Base-by-base conservation (phyloP, 2,113 vertebrate genomes). In the Pituophis catenifer region DNA sequence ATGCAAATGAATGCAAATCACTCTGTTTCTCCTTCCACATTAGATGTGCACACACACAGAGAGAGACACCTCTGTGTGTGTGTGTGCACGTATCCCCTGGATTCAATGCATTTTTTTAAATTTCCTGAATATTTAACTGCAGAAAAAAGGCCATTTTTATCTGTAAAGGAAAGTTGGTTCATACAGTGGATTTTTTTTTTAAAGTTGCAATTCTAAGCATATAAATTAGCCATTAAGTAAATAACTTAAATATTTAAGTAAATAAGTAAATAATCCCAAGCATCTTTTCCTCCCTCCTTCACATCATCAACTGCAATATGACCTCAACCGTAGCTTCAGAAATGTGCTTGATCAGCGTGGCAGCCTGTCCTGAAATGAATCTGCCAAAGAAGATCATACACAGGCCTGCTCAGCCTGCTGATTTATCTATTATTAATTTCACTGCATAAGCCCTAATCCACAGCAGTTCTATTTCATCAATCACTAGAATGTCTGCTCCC, bases 391-490 rank as follows among this genome's bases (percentile, higher is more conserved):
- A 65, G 21, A 33, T 57, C 59, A 62, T 10, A 5, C 19, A 44
- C 90, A 52, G 44, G 53, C 50, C 21, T 21, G 52, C 24, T 86
- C 81, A 90, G 57, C 24, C 19, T 24, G 12, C 88, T 86, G 57
- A 65, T 89, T 91, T 93, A 86, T 92, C 89, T 87, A 90, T 94
- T 92, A 94, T 90, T 92, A 65, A 94, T 94, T 90, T 86, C 88
- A 92, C 81, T 57, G 33, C 91, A 57, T 75, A 92, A 94, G 0
- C 59, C 75, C 54, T 44, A 75, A 55, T 92, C 88, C 75, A 90
- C 50, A 33, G 62, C 92, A 50, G 50, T 90, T 55, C 58, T 19
- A 86, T 92, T 81, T 88, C 57, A 92, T 92, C 91, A 81, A 92
- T 94, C 89, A 90, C 81, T 38, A n/a, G 52, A 90, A 38, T 38